Conservation (phyloP, 2,797 vertebrate genomes). For the Phrynocephalus vlangalii region DNA sequence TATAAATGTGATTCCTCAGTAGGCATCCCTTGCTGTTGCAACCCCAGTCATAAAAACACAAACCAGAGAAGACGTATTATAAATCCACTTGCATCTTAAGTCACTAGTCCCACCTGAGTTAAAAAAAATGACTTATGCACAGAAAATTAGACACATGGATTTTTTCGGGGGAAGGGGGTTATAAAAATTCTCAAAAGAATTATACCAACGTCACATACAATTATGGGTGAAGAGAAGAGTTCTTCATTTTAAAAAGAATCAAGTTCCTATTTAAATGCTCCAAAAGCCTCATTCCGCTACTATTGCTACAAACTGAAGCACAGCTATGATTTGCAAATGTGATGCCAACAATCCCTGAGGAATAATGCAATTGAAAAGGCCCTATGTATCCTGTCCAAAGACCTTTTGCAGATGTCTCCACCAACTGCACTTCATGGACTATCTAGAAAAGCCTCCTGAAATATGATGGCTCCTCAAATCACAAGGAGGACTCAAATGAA, state of each 20-base stretch:
- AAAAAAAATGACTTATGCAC: background rate
- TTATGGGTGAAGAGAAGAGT: constrained; percentile 3
- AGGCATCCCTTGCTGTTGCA: background rate
- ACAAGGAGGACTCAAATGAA: constrained; percentile 6
- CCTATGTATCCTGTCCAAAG: constrained; percentile 56
- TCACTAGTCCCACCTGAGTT: background rate
- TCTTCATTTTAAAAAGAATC: background rate
- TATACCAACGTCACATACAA: background rate
- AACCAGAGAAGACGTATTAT: constrained; percentile 12
- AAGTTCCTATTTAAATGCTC: constrained; percentile 28
- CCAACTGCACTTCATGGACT: constrained; percentile 56
- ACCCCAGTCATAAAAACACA: constrained; percentile 38
- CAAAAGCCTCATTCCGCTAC: constrained; percentile 25
- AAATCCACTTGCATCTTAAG: background rate
- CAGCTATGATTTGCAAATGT: constrained; percentile 39
- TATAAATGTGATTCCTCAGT: background rate
- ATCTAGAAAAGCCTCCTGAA: constrained; percentile 64
- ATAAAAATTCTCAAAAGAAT: constrained; percentile 15
- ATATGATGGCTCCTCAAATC: constrained; percentile 59
- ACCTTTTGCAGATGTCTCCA: constrained; percentile 72
- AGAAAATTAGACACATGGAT: constrained; percentile 15
- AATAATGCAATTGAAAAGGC: constrained; percentile 61
- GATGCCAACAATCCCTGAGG: constrained; percentile 59
- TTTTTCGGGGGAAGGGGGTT: background rate
- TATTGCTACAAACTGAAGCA: constrained; percentile 21